phyloP scores from a whole-genome alignment of 2,888 invertebrate genomes.

The Lasioglossum malachurum region DNA sequence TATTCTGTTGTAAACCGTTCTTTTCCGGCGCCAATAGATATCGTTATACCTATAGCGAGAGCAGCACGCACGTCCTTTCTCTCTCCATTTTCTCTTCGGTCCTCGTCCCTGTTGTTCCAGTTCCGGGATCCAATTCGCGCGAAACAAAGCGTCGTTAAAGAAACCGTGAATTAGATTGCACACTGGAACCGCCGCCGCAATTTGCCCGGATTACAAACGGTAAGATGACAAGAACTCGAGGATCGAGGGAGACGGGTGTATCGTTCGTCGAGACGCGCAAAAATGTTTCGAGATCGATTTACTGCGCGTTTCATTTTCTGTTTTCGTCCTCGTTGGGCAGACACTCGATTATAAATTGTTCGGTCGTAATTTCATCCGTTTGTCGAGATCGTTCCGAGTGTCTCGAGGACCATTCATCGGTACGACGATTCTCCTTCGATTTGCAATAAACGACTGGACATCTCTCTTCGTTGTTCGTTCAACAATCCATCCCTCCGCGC shows the following conservation, averaged over 20 bases:
- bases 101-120: constrained; percentile 2
- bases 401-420: constrained; percentile 59
- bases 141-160: constrained; percentile 33
- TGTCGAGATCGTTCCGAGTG: constrained; percentile 56
- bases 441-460: constrained; percentile 66
- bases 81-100: constrained; percentile 22
- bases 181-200: background rate
- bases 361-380: constrained; percentile 61
- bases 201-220: constrained; percentile 23
- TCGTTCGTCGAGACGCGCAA: background rate
- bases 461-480: constrained; percentile 43
- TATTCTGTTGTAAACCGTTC: constrained; percentile 83
- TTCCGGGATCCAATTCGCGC: background rate
- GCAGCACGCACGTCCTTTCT: constrained; percentile 38
- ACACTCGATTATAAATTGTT: constrained; percentile 58
- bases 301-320: constrained; percentile 12
- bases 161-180: constrained; percentile 37
- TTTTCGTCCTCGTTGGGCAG: constrained; percentile 25
- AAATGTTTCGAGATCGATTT: constrained; percentile 19
- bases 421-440: constrained; percentile 63
- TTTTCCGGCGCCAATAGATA: constrained; percentile 78
- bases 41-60: constrained; percentile 60
- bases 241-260: background rate
- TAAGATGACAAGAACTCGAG: constrained; percentile 4
- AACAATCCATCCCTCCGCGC: background rate